Base-by-base conservation (phyloP, 2,113 vertebrate genomes). In the Pteruthius melanotis region DNA sequence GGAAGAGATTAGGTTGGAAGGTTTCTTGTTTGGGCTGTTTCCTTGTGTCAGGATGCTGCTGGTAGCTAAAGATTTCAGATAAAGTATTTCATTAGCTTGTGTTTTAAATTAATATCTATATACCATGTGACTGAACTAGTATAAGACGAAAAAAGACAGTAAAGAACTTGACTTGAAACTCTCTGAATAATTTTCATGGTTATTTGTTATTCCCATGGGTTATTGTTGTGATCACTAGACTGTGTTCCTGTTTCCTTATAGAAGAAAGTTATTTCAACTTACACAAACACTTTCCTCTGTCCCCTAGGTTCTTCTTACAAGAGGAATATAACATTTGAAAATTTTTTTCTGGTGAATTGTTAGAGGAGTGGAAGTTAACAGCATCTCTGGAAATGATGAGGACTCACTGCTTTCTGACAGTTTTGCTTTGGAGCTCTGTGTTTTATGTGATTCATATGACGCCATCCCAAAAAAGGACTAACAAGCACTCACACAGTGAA, bases 361-460 rank as follows among this genome's bases (percentile, higher is more conserved):
- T 90, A 49, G 44, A 61, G 50, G 74, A 47, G 50, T 70, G 78
- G 61, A 94, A 75, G 26, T 33, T 80, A 85, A 69, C 56, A 69
- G 13, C 47, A 37, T 77, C 65, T 64, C 59, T n/a, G 19, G 78
- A 96, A 93, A 98, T 40, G 59, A 98, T 98, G 98, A 98, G 95
- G 96, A 97, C 83, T 93, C 96, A 61, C 45, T 92, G 76, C 61
- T 96, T 92, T 81, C 80, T 98, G 44, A 65, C 50, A 42, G 45
- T 98, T 88, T 91, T 98, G 16, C 69, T 98, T 89, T 98, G 98
- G 97, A 97, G 87, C 61, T 98, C 33, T 88, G 27, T 97, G 40
- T 74, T 97, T 80, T 81, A 96, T 49, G 49, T 11, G 19, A 49
- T 96, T 87, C 95, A 94, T 30, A 64, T 81, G 87, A 96, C 61